Conservation (phyloP, 1,140 invertebrate species). For the Leptinotarsa defecta region DNA sequence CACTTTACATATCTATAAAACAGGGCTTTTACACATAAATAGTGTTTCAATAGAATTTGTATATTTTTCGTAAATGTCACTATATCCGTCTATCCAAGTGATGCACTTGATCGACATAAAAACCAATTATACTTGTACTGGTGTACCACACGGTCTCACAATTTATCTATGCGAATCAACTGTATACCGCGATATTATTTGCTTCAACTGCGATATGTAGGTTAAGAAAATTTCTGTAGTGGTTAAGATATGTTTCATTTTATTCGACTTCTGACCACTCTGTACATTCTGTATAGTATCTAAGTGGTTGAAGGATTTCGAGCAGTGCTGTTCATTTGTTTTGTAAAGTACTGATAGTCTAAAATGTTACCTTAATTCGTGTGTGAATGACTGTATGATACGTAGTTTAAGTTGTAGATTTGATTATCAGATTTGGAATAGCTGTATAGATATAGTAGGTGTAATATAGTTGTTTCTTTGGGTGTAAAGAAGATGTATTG, state of each 20-base stretch:
- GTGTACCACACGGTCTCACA: too few species aligned
- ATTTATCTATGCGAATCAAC: too few species aligned
- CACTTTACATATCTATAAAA: constrained; percentile 20
- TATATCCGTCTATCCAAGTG: too few species aligned
- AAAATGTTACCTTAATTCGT: constrained; percentile 29
- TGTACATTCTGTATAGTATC: not conserved
- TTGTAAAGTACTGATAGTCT: constrained; percentile 42
- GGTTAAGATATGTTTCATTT: not conserved
- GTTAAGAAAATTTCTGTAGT: not conserved
- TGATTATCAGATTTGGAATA: not conserved
- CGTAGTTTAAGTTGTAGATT: not conserved
- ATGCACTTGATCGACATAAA: too few species aligned
- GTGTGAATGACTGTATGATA: constrained; percentile 2
- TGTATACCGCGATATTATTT: too few species aligned
- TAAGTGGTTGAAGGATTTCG: not conserved
- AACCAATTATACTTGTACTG: too few species aligned
- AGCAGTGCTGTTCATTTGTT: constrained; percentile 27
- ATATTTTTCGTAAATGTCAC: not conserved
- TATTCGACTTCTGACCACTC: not conserved
- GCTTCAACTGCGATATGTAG: too few species aligned
- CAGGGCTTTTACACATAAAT: constrained; percentile 16
- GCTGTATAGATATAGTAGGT: constrained; percentile 22
- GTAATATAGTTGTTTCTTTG: constrained; percentile 30
- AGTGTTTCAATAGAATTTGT: not conserved
- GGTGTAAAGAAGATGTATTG: constrained; percentile 31